phyloP scores from a whole-genome alignment of 2,113 vertebrate species.

The Promerops cafer region DNA sequence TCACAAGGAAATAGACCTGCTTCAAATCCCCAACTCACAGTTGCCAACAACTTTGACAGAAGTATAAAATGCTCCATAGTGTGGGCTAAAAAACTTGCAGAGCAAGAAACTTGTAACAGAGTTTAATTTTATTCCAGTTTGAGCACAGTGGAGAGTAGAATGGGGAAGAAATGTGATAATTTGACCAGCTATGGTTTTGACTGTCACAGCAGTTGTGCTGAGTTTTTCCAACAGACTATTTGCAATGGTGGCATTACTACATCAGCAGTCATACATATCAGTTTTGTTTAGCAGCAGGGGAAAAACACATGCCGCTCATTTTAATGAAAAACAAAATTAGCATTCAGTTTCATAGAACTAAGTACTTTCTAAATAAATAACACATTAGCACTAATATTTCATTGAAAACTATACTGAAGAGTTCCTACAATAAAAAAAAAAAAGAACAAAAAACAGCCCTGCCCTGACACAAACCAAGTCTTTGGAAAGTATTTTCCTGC shows the following conservation, averaged over 20 bases:
- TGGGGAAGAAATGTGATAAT: background rate
- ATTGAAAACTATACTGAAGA: background rate
- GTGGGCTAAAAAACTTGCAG: background rate
- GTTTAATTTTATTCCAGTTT: background rate
- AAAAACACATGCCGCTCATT: background rate
- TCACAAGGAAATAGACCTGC: background rate
- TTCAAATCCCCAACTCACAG: background rate
- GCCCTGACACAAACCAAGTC: background rate
- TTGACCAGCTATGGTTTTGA: background rate
- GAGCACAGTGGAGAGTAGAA: background rate
- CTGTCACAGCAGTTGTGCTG: background rate
- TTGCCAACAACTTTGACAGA: background rate
- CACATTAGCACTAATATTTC: background rate
- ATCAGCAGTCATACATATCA: background rate
- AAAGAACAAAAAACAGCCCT: background rate
- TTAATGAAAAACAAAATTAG: conserved; percentile 15
- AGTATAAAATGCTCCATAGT: background rate
- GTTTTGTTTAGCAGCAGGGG: background rate
- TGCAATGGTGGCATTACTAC: background rate
- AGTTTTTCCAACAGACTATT: background rate
- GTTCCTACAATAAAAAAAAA: background rate
- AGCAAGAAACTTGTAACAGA: background rate
- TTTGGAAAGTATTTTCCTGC: background rate
- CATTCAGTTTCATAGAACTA: background rate
- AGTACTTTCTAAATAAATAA: background rate